Evolutionary conservation across 2,113 vertebrate genomes (phyloP), one percentile per base, ranked within the genome.

Genomic region (Panthera uncia): DNA sequence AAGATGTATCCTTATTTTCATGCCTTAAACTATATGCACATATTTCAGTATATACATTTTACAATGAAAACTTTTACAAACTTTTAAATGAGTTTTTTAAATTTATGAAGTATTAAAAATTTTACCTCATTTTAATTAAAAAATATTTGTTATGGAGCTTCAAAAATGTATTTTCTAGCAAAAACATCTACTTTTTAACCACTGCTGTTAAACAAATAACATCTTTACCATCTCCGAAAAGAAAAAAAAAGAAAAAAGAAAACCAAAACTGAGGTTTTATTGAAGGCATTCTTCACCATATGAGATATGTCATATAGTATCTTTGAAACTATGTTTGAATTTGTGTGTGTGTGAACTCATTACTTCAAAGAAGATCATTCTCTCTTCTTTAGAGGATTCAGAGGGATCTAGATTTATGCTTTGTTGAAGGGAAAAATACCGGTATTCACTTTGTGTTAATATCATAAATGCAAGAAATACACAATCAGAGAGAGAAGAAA

Each of bases 81-180:
- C 52, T 94, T 97, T 87, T 74, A 95, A 95, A 85, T 94, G 69
- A 91, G 55, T 73, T 98, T 95, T 92, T 95, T 78, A 82, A 94
- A 74, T 89, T 21, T 88, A 76, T n/a, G 25, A 78, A 91, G 5
- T 76, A 19, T 57, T 96, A 33, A 57, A 79, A 73, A 45, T 41
- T 74, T 86, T 87, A 55, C n/a, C 19, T 88, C 63, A 84, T 33
- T 94, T 94, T 83, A 94, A 94, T 91, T 94, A 52, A 96, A 94
- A 97, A 76, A 36, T 50, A 57, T 87, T 68, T 91, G 86, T 82
- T 92, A 33, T 86, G 12, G 78, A 15, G 31, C 15, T 92, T 4
- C 63, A 84, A 55, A 80, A 89, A 48, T 41, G 18, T 68, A 90
- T 79, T 93, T 84, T 85, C 48, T 84, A 76, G 55, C 63, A 91